phyloP scores from a whole-genome alignment of 2,888 invertebrate genomes.

The Lasioglossum malachurum region DNA sequence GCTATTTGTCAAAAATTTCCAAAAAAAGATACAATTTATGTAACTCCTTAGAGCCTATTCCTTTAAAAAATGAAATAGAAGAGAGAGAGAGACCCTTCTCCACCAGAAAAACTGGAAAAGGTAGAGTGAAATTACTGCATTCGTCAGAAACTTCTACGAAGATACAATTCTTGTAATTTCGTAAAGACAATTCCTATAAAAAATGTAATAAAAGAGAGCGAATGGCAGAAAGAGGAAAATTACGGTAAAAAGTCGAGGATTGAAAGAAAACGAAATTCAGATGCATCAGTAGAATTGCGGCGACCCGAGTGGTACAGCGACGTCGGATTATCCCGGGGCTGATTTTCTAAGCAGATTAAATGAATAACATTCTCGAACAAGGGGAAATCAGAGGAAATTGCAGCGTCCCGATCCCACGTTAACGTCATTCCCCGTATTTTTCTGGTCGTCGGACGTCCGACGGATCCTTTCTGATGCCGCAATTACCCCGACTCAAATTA shows the following conservation, averaged over 20 bases:
- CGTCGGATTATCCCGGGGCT: neutral
- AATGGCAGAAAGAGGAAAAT: neutral
- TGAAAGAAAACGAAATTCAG: neutral
- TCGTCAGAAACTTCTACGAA: neutral
- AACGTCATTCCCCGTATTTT: neutral
- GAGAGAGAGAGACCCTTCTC: too few species aligned
- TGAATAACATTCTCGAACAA: conserved; percentile 2
- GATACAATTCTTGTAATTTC: neutral
- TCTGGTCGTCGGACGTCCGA: neutral
- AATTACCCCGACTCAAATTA: conserved; percentile 34
- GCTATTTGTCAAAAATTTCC: too few species aligned
- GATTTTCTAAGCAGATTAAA: neutral
- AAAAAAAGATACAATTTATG: too few species aligned
- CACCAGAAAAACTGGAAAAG: too few species aligned
- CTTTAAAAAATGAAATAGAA: too few species aligned
- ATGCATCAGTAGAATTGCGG: neutral
- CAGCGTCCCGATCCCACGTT: neutral
- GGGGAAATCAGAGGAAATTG: conserved; percentile 15
- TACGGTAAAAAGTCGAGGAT: neutral
- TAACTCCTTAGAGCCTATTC: too few species aligned
- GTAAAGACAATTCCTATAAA: neutral
- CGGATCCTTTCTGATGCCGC: conserved; percentile 5
- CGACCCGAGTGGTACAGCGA: neutral
- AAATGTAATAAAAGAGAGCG: neutral
- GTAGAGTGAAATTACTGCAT: neutral